Conservation (phyloP, 2,888 invertebrate genomes). For the Catocala sponsa region DNA sequence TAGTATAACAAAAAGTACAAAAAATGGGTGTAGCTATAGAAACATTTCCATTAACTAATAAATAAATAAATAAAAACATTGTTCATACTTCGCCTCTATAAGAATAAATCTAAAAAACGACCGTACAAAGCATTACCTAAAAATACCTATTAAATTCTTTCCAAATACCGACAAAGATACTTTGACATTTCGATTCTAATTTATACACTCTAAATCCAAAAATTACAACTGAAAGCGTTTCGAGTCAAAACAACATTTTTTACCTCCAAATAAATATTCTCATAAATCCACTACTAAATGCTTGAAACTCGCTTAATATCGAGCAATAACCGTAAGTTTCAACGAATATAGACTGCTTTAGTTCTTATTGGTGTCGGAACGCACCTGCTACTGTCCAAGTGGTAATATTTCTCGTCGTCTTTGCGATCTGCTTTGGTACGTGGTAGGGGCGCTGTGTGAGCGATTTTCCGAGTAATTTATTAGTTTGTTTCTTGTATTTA, state of each 20-base stretch:
- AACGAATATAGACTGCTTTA: constrained; percentile 58
- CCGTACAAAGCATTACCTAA: too few species aligned
- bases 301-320: constrained; percentile 55
- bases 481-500: constrained; percentile 23
- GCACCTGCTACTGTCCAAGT: constrained; percentile 73
- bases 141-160: constrained; percentile 3
- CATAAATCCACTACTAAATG: constrained; percentile 49
- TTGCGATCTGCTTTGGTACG: constrained; percentile 53
- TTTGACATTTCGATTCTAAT: constrained; percentile 23
- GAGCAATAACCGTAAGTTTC: constrained; percentile 63
- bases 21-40: too few species aligned
- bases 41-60: too few species aligned
- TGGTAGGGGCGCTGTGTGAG: constrained; percentile 40
- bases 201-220: constrained; percentile 22
- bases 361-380: constrained; percentile 67
- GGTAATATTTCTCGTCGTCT: constrained; percentile 72
- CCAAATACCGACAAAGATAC: constrained; percentile 18
- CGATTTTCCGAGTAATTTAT: constrained; percentile 36
- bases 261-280: constrained; percentile 35
- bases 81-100: too few species aligned
- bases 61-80: too few species aligned
- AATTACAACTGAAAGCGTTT: constrained; percentile 27
- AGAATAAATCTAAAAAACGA: not conserved
- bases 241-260: constrained; percentile 43
- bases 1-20: too few species aligned